These are phyloP conservation scores for Gryllus longicercus DNA, from an alignment of 2,888 invertebrate species.

Conservation along the genomic window DNA sequence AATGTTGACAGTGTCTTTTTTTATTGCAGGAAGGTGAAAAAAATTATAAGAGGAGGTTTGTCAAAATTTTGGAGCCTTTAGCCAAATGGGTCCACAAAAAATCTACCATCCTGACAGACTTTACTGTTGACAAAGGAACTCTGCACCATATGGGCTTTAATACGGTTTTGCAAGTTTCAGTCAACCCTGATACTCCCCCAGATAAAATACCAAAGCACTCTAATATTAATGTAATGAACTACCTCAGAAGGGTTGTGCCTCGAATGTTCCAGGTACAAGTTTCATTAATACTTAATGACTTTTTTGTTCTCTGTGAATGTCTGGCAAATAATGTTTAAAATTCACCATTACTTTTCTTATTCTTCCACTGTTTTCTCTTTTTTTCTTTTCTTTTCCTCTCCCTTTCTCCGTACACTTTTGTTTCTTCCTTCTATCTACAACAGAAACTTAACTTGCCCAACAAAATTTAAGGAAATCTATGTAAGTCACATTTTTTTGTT, in stretches of 20 bases:
- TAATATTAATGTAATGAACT: conserved; percentile 81
- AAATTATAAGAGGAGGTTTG: conserved; percentile 75
- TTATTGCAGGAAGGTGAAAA: conserved; percentile 61
- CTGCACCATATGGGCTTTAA: conserved; percentile 75
- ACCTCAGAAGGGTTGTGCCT: conserved; percentile 77
- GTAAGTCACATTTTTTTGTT: too few relatives aligned
- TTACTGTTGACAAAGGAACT: conserved; percentile 78
- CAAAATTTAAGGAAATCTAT: too few relatives aligned
- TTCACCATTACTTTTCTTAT: too few relatives aligned
- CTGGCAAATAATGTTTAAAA: too few relatives aligned
- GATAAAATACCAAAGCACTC: conserved; percentile 51
- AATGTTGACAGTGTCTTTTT: background rate
- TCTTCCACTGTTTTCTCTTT: too few relatives aligned
- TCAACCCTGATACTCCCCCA: conserved; percentile 49
- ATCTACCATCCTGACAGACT: conserved; percentile 74
- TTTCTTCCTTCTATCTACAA: too few relatives aligned
- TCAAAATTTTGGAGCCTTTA: conserved; percentile 77
- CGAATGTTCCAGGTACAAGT: conserved; percentile 66
- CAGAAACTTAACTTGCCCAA: too few relatives aligned
- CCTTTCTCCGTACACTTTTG: too few relatives aligned
- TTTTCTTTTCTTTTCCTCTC: too few relatives aligned
- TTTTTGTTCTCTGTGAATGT: background rate
- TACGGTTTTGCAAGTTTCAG: conserved; percentile 63
- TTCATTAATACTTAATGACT: background rate
- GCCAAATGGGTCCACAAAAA: conserved; percentile 67